phyloP scores from a whole-genome alignment of 2,888 invertebrate genomes.

The Heliconius sara region DNA sequence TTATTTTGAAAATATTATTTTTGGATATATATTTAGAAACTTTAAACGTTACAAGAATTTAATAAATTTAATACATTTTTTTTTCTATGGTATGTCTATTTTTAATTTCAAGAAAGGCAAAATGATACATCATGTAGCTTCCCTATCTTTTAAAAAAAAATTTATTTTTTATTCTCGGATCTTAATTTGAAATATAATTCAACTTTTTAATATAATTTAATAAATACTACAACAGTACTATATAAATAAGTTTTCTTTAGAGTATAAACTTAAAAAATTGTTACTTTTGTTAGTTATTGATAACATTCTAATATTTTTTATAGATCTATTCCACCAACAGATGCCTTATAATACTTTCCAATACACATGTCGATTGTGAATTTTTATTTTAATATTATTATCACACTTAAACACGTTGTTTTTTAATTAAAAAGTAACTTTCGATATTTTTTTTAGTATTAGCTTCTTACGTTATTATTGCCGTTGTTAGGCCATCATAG shows the following conservation, averaged over 20 bases:
- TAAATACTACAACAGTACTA: neutral
- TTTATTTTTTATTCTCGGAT: neutral
- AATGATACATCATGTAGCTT: no score
- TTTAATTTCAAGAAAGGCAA: no score
- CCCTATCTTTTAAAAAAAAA: no score
- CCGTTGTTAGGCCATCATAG: no score
- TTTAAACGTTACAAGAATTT: no score
- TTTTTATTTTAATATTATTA: neutral
- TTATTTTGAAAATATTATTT: neutral
- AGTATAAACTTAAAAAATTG: neutral
- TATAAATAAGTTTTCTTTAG: neutral
- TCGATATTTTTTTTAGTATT: neutral
- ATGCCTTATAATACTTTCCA: slow-evolving; percentile 70
- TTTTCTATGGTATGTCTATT: no score
- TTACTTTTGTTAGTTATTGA: slow-evolving; percentile 8
- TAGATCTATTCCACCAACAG: slow-evolving; percentile 68
- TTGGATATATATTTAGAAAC: neutral
- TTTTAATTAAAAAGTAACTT: neutral
- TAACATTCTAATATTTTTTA: slow-evolving; percentile 36
- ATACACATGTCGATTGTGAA: slow-evolving; percentile 39
- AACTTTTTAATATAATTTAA: neutral
- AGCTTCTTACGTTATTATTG: neutral
- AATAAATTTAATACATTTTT: no score
- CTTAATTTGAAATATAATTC: no score
- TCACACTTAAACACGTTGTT: neutral